Percentiles rank a stretch among this genome's conserved stretches.
phyloP scores from a whole-genome alignment of 2,113 vertebrate species.

The Sula dactylatra region DNA sequence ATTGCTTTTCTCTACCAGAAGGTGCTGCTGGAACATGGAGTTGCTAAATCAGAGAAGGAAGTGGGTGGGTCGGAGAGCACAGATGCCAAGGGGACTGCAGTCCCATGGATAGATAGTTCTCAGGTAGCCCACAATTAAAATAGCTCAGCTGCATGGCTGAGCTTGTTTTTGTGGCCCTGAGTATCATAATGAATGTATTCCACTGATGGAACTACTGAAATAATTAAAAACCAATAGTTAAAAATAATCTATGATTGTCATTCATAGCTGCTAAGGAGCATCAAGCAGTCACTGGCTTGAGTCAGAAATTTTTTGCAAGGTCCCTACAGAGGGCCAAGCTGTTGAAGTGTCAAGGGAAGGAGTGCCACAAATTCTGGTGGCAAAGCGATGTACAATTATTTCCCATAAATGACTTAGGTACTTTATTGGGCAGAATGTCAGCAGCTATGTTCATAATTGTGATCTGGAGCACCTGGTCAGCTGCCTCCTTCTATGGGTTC shows the following conservation, averaged over 20 bases:
- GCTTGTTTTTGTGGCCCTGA: background rate
- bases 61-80: background rate
- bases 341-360: background rate
- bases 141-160: background rate
- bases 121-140: background rate
- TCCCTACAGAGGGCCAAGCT: background rate
- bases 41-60: background rate
- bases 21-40: background rate
- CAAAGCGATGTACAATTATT: background rate
- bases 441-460: background rate
- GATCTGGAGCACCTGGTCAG: background rate
- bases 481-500: background rate
- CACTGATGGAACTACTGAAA: background rate
- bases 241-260: background rate
- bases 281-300: background rate
- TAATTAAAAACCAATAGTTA: background rate
- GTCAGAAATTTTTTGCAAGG: background rate
- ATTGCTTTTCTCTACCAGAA: background rate
- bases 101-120: background rate
- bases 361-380: background rate
- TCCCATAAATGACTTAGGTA: background rate
- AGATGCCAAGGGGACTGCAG: background rate
- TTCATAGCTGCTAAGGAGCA: background rate
- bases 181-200: background rate
- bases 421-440: background rate